Conservation (phyloP, 2,113 vertebrate genomes). For the Ancistrus triradiatus region DNA sequence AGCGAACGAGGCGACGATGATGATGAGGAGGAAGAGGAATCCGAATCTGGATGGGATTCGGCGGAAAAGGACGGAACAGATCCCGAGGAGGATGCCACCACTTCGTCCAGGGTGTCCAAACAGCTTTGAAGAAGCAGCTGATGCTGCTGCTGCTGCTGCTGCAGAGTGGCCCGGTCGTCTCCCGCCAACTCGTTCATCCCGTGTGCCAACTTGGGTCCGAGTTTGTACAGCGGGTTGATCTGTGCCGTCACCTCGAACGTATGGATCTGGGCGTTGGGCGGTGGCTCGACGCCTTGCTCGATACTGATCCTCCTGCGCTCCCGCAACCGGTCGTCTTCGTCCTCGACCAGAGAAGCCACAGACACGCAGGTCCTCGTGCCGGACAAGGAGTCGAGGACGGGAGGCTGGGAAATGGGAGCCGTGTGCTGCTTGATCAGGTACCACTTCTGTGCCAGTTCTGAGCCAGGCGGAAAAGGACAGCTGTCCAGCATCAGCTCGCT, state of each 20-base stretch:
- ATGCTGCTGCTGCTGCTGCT: slow-evolving; percentile 58
- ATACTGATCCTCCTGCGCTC: slow-evolving; percentile 79
- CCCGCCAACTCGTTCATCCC: slow-evolving; percentile 71
- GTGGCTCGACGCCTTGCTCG: slow-evolving; percentile 77
- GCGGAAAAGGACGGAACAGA: slow-evolving; percentile 33
- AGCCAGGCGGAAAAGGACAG: slow-evolving; percentile 75
- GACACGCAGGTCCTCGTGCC: slow-evolving; percentile 41
- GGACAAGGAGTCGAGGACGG: slow-evolving; percentile 57
- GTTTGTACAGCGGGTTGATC: slow-evolving; percentile 73
- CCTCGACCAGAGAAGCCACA: slow-evolving; percentile 54
- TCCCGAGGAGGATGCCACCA: slow-evolving; percentile 55
- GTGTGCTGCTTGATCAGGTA: slow-evolving; percentile 82
- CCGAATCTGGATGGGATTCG: slow-evolving; percentile 22
- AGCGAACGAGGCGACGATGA: slow-evolving; percentile 15
- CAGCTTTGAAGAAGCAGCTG: slow-evolving; percentile 71
- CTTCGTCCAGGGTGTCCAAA: slow-evolving; percentile 72
- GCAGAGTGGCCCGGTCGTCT: slow-evolving; percentile 51
- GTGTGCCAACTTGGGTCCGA: slow-evolving; percentile 75
- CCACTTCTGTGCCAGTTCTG: slow-evolving; percentile 79
- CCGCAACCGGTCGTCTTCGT: slow-evolving; percentile 72
- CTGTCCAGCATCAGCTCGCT: slow-evolving; percentile 80
- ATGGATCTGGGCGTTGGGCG: slow-evolving; percentile 77
- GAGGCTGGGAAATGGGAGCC: slow-evolving; percentile 69
- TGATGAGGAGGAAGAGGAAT: slow-evolving; percentile 34
- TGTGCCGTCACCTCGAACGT: slow-evolving; percentile 77